Base-by-base conservation (phyloP, 2,888 invertebrate species). In the Epistrophe eligans region DNA sequence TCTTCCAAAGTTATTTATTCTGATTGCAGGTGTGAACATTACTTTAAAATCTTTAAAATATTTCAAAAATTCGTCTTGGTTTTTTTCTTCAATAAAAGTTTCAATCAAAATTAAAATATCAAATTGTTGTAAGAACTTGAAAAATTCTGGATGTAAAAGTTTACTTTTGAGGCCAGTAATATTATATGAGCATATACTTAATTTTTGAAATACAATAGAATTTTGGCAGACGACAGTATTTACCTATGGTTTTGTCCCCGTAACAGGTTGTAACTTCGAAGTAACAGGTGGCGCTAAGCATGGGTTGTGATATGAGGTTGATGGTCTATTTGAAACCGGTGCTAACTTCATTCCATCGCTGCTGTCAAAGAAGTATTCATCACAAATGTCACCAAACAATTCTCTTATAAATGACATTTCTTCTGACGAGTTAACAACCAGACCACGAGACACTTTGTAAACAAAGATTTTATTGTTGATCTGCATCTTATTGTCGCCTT, bases 331-430 rank as follows among this genome's bases (percentile, higher is more conserved):
- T 11, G 17, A 1, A 58, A 35, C 24, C 24, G 55, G 19, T 10
- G 43, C 70, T 32, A 40, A 19, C 35, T 67, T 71, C 40, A n/a
- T 11, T 52, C 70, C 52, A 24, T 70, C 70, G 52, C 70, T 52
- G 52, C 70, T 40, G 70, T 70, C 55, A 70, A 55, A 70, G 17
- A n/a, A 28, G 38, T 11, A 10, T 1, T 71, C n/a, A 1, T 19
- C 11, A 10, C n/a, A 38, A 2, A n/a, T 57, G 70, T 55, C 43
- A 43, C 70, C 70, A 28, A 71, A 71, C n/a, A 57, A 35, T 19
- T 38, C 17, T 3, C 3, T 15, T 7, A 55, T 4, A 50, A 70
- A 55, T 38, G 52, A 13, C 38, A 57, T 17, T 1, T 71, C 28
- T 2, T 57, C n/a, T 52, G 17, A 11, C 1, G 19, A 19, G 17